phyloP scores from a whole-genome alignment of 2,113 vertebrate genomes.

The Trichechus manatus region DNA sequence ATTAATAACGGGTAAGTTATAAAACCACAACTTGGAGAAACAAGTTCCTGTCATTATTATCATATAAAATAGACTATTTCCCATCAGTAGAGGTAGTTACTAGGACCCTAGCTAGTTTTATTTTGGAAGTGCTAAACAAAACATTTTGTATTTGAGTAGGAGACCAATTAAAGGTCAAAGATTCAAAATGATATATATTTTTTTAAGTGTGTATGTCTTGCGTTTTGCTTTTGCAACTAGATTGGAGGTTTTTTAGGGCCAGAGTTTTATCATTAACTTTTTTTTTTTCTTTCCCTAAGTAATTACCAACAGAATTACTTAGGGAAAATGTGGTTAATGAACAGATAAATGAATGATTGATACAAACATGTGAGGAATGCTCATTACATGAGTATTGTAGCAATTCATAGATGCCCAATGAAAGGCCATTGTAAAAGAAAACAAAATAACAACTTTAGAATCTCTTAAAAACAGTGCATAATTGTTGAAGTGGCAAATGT shows the following conservation, averaged over 20 bases:
- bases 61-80: neutral
- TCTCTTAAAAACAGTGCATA: neutral
- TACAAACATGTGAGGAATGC: neutral
- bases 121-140: neutral
- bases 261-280: neutral
- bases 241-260: neutral
- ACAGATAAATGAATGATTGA: neutral
- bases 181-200: neutral
- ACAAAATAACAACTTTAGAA: neutral
- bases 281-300: neutral
- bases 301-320: neutral
- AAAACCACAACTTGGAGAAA: neutral
- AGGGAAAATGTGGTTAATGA: constrained; percentile 9
- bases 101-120: neutral
- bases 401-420: neutral
- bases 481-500: neutral
- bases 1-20: neutral
- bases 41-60: neutral
- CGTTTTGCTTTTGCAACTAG: neutral
- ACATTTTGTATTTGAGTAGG: neutral
- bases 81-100: neutral
- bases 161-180: neutral
- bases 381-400: neutral
- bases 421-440: neutral
- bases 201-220: rapidly evolving